Evolutionary conservation across 1,140 invertebrate species (phyloP).

Genomic region (Heliothis subflexa): DNA sequence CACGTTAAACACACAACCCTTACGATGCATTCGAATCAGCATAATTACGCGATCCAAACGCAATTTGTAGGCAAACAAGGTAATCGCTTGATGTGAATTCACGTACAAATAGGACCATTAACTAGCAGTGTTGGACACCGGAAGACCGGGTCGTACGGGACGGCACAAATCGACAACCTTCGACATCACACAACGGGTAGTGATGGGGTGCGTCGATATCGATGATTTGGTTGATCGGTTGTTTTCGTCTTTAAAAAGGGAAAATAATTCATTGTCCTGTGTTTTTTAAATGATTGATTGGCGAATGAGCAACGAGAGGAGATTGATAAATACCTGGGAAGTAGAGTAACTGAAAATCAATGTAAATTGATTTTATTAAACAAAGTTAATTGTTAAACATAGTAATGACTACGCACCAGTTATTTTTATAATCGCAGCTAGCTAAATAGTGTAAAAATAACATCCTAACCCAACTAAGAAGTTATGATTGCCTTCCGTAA

Average conservation of each 20-base stretch:
- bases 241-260: not conserved
- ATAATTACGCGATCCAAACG: conserved; percentile 28
- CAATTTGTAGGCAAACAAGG: conserved; percentile 48
- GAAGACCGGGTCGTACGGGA: conserved; percentile 64
- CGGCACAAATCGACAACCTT: conserved; percentile 66
- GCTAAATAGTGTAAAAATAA: too few relatives aligned
- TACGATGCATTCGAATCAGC: conserved; percentile 33
- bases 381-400: too few relatives aligned
- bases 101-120: conserved; percentile 46
- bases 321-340: too few relatives aligned
- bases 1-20: conserved; percentile 6
- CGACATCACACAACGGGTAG: conserved; percentile 76
- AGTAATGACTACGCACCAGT: too few relatives aligned
- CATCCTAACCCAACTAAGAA: not conserved
- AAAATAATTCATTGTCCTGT: too few relatives aligned
- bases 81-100: conserved; percentile 50
- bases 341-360: too few relatives aligned
- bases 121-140: conserved; percentile 66
- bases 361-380: too few relatives aligned
- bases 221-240: not conserved
- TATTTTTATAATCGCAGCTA: too few relatives aligned
- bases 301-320: too few relatives aligned
- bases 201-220: conserved; percentile 49
- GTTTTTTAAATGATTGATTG: too few relatives aligned
- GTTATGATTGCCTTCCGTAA: conserved; percentile 22